A percentile compares a stretch with the other conserved stretches of the same genome.
Conservation (phyloP, 2,888 invertebrate species). For the Aphidoletes aphidimyza region DNA sequence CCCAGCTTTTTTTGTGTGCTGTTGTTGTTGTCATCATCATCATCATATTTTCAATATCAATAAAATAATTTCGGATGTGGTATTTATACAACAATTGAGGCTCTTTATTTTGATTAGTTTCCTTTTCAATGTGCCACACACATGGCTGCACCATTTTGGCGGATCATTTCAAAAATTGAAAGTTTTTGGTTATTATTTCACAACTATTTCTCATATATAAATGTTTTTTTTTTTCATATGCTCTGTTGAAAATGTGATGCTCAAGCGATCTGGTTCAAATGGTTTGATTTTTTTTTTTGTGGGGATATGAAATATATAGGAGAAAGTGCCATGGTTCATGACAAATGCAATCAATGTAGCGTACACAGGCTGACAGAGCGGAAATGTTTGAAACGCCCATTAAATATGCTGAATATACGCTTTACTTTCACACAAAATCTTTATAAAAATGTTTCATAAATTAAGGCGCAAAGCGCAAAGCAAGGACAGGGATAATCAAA, state of each 20-base stretch:
- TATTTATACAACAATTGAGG: background rate
- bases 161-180: background rate
- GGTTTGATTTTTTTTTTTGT: no score
- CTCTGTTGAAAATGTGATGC: background rate
- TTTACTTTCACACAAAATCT: slow-evolving; percentile 18
- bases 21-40: no score
- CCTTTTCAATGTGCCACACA: slow-evolving; percentile 22
- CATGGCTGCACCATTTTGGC: background rate
- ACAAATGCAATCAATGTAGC: slow-evolving; percentile 20
- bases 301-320: background rate
- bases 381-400: slow-evolving; percentile 48
- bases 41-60: background rate
- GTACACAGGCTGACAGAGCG: background rate
- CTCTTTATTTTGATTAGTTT: slow-evolving; percentile 2
- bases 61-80: background rate
- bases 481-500: background rate
- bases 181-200: background rate
- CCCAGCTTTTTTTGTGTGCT: no score
- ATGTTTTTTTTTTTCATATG: background rate
- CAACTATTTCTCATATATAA: no score
- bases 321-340: slow-evolving; percentile 36
- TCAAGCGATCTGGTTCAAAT: no score
- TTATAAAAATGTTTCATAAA: background rate
- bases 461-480: background rate
- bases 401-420: background rate